Conservation (phyloP, 1,140 invertebrate species). For the Zaprionus inermis region DNA sequence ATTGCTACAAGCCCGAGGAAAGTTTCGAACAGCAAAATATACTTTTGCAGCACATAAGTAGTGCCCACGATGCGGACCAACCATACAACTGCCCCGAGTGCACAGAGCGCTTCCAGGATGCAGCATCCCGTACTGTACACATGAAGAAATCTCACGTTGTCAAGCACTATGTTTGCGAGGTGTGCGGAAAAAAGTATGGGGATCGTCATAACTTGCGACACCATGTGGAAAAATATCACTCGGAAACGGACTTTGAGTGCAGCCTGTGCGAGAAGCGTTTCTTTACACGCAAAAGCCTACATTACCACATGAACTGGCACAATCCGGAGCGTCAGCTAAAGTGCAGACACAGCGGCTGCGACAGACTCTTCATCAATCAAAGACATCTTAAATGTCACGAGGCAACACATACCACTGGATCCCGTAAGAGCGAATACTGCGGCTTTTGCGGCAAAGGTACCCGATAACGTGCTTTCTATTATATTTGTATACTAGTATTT, state of each 20-base stretch:
- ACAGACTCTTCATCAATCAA: conserved; percentile 77
- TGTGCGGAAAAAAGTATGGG: conserved; percentile 77
- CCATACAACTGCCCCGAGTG: conserved; percentile 79
- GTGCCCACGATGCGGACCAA: conserved; percentile 62
- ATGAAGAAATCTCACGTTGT: conserved; percentile 69
- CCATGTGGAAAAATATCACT: conserved; percentile 77
- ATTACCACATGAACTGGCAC: conserved; percentile 82
- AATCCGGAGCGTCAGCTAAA: conserved; percentile 73
- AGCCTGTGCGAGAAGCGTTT: conserved; percentile 73
- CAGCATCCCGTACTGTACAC: conserved; percentile 76
- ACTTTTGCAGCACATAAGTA: conserved; percentile 71
- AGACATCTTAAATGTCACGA: conserved; percentile 75
- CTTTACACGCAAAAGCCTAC: conserved; percentile 75
- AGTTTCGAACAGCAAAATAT: conserved; percentile 66
- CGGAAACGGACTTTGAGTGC: conserved; percentile 80
- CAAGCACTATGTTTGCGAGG: conserved; percentile 66
- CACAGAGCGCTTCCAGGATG: conserved; percentile 68
- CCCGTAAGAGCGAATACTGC: conserved; percentile 71
- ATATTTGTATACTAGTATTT: neutral
- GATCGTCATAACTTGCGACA: conserved; percentile 78
- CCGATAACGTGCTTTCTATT: neutral
- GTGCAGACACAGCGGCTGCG: conserved; percentile 67
- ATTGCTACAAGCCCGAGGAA: conserved; percentile 64
- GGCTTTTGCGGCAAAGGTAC: conserved; percentile 74
- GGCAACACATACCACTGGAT: conserved; percentile 68